Conservation (phyloP, 2,113 vertebrate genomes). For the Desmodus rotundus region DNA sequence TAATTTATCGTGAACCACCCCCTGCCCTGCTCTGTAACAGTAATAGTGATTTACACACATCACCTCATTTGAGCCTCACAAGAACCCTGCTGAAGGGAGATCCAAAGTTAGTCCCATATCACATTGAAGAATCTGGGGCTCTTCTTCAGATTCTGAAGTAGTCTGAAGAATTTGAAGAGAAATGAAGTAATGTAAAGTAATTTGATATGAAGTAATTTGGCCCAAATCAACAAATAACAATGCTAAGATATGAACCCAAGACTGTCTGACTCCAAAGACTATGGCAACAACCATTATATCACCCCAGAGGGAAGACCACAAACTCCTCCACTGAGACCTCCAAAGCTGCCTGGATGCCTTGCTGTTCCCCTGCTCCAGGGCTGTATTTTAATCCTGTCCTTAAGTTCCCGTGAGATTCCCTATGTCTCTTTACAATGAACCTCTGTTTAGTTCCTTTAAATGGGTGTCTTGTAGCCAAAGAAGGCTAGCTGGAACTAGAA, state of each 20-base stretch:
- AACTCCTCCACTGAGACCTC: not conserved
- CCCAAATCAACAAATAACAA: not conserved
- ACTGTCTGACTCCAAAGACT: not conserved
- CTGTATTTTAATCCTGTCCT: not conserved
- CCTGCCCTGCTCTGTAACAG: no score
- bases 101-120: not conserved
- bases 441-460: not conserved
- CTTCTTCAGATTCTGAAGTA: no score
- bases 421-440: not conserved
- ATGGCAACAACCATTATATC: not conserved
- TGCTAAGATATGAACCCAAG: not conserved
- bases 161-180: no score
- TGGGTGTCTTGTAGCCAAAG: not conserved
- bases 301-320: not conserved
- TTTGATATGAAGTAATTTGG: not conserved
- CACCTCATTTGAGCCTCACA: not conserved
- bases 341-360: not conserved
- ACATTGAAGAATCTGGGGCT: not conserved
- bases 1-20: no score
- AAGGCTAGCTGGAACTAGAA: not conserved
- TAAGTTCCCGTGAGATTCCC: not conserved
- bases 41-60: not conserved
- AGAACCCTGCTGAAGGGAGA: not conserved
- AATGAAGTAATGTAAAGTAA: no score
- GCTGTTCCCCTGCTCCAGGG: not conserved